Evolutionary conservation across 2,888 invertebrate species (phyloP).

Genomic region (Luffia ferchaultella): DNA sequence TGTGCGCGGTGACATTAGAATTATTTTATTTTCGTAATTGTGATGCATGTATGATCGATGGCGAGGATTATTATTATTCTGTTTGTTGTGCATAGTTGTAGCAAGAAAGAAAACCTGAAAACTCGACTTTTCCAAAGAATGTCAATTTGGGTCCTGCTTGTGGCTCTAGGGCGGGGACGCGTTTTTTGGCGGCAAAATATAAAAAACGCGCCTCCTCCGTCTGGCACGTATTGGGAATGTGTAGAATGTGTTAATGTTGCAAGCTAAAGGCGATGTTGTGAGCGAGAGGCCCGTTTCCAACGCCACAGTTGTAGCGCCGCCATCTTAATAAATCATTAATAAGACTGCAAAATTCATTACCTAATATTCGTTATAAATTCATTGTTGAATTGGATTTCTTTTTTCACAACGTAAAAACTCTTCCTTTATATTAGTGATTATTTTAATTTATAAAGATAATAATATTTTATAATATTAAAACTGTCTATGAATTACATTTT

Average conservation of each 20-base stretch:
- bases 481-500: conserved; percentile 4
- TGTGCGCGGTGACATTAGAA: not conserved
- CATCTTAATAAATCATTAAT: not conserved
- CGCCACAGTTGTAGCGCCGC: not conserved
- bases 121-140: not conserved
- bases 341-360: not conserved
- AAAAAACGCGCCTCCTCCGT: too few species aligned
- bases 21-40: not conserved
- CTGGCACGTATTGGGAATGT: too few species aligned
- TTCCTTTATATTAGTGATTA: not conserved
- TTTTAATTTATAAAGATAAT: conserved; percentile 4
- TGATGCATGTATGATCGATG: not conserved
- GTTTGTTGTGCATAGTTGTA: not conserved
- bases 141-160: not conserved
- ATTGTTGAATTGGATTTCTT: too few species aligned
- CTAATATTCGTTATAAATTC: not conserved
- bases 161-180: not conserved
- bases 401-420: not conserved
- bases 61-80: not conserved
- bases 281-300: not conserved
- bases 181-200: too few species aligned
- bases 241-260: too few species aligned
- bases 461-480: not conserved
- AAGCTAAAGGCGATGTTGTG: not conserved
- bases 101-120: not conserved